Evolutionary conservation across 1,140 invertebrate genomes (phyloP).

Genomic region (Hylaeus volcanicus): DNA sequence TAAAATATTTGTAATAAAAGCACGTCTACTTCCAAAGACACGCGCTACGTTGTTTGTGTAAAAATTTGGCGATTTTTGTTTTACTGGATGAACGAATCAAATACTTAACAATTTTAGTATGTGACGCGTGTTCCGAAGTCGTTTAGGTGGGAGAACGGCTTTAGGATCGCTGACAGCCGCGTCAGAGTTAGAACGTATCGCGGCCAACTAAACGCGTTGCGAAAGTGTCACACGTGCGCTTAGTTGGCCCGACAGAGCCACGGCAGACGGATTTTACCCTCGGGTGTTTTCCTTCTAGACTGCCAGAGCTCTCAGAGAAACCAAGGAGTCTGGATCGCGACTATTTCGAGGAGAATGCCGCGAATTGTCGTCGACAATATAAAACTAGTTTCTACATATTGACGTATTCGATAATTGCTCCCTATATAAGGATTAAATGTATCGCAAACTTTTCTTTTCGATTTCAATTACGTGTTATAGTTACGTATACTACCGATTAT

Average conservation of each 20-base stretch:
- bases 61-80: too few species aligned
- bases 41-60: too few species aligned
- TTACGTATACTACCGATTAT: too few species aligned
- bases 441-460: neutral
- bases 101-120: too few species aligned
- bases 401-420: too few species aligned
- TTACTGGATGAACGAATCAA: too few species aligned
- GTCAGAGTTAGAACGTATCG: constrained; percentile 40
- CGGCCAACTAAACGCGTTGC: constrained; percentile 47
- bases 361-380: neutral
- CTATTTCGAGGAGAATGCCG: neutral
- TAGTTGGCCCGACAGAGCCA: neutral
- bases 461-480: too few species aligned
- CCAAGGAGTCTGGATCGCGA: neutral
- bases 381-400: neutral
- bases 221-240: constrained; percentile 53
- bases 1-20: too few species aligned
- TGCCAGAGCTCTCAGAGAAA: neutral
- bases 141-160: too few species aligned
- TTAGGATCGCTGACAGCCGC: neutral
- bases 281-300: neutral
- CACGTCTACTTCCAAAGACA: too few species aligned
- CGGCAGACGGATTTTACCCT: constrained; percentile 12
- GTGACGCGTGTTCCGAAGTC: too few species aligned
- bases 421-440: too few species aligned